Evolutionary conservation across 2,888 invertebrate species (phyloP), one percentile per base, ranked within the genome.

Genomic region (Drosophila subquinaria): DNA sequence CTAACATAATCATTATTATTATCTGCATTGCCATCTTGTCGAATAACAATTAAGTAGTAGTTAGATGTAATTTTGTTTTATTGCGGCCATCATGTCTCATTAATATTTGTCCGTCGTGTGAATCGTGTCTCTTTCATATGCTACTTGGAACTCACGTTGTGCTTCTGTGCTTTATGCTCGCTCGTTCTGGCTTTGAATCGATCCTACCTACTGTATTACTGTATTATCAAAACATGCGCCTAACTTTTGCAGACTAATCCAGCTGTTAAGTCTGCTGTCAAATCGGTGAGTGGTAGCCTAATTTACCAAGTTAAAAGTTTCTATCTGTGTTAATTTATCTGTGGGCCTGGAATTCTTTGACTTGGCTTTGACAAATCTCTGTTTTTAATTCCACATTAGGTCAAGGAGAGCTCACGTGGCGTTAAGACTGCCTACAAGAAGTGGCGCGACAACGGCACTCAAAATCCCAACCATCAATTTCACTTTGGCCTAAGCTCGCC

Each of bases 191-290:
- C 33, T 40, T 72, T 43, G 68, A 51, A 56, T 48, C 47, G 64
- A 66, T 65, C 45, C 64, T 63, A 48, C 13, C 51, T 43, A 43
- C 56, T 57, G 56, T 57, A 57, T 53, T 38, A 69, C 50, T 65
- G 65, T 70, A 75, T 56, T 75, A 70, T 67, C 70, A 70, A 67
- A 74, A 77, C 52, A 73, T 78, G 69, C 73, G 81, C 65, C 70
- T 79, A 76, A 87, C 75, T 91, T 94, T 95, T 96, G 91, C 94
- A 97, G 97, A 97, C 98, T 82, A 98, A 98, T 94, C 98, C 98
- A 90, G 97, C 97, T 91, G 95, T 98, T 93, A 97, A 97, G 94
- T 97, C 96, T 93, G 98, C 98, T 91, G 97, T 98, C 69, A 97
- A 97, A 95, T 96, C 97, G 94, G 98, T 98, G 95, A 97, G 96